phyloP scores from a whole-genome alignment of 1,140 invertebrate species.

The Globodera ellingtonae region DNA sequence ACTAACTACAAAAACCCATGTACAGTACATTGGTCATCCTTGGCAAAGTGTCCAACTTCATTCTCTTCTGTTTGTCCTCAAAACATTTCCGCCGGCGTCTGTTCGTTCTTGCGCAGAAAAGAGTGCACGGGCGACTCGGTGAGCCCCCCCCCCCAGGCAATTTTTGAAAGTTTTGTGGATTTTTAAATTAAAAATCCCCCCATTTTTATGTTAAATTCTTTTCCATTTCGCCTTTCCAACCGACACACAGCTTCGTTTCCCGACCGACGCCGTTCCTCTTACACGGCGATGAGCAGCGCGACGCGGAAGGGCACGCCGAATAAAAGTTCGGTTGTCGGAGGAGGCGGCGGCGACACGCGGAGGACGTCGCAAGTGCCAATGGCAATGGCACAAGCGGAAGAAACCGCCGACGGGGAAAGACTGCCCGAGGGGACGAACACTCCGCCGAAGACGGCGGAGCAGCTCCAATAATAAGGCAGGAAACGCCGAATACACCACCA shows the following conservation, averaged over 20 bases:
- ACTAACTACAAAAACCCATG: background rate
- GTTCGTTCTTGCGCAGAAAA: slow-evolving; percentile 60
- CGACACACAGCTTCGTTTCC: slow-evolving; percentile 26
- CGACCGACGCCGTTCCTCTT: slow-evolving; percentile 19
- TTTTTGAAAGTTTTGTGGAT: no score
- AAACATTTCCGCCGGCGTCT: slow-evolving; percentile 59
- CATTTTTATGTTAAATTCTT: background rate
- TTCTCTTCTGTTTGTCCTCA: slow-evolving; percentile 62
- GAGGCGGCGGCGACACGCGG: background rate
- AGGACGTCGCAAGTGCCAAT: background rate
- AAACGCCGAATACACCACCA: background rate
- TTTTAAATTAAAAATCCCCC: no score
- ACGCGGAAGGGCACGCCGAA: slow-evolving; percentile 3
- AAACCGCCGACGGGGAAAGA: background rate
- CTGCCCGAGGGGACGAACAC: background rate
- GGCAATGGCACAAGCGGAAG: background rate
- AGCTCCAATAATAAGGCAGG: no score
- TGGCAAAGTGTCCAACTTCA: slow-evolving; percentile 63
- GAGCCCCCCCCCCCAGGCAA: background rate
- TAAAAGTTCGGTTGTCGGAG: slow-evolving; percentile 11
- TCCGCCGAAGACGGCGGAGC: no score
- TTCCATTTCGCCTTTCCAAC: background rate
- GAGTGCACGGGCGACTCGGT: slow-evolving; percentile 48
- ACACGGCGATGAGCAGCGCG: slow-evolving; percentile 7
- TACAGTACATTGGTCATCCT: slow-evolving; percentile 60